These are phyloP conservation scores for Eupithecia vulgata DNA, from an alignment of 2,888 invertebrate genomes.

Conservation along the genomic window DNA sequence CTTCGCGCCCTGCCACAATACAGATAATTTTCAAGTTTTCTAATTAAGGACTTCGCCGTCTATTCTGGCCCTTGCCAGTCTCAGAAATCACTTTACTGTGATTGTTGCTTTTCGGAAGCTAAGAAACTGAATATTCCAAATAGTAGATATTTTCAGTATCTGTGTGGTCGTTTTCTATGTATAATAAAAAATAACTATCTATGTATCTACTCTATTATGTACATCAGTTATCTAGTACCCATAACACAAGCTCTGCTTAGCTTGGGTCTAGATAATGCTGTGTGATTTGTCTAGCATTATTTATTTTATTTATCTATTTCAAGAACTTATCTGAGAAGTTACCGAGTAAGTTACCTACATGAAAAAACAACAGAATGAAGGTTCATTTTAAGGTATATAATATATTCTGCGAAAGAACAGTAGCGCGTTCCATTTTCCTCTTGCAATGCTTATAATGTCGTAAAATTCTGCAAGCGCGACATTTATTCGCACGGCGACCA, in stretches of 20 bases:
- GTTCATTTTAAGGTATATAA: too few species aligned
- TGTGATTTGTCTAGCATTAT: too few species aligned
- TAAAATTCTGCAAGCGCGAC: conserved; percentile 8
- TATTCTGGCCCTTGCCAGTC: conserved; percentile 33
- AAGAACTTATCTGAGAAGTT: neutral
- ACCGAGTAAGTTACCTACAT: too few species aligned
- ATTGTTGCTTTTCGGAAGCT: conserved; percentile 15
- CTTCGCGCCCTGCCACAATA: conserved; percentile 45
- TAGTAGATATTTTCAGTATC: too few species aligned
- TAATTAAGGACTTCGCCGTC: conserved; percentile 45
- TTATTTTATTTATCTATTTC: too few species aligned
- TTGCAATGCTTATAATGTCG: conserved; percentile 3
- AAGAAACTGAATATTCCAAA: neutral
- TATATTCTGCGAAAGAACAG: neutral
- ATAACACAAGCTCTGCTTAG: too few species aligned
- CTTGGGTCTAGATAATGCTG: too few species aligned
- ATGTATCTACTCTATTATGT: too few species aligned
- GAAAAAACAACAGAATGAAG: neutral
- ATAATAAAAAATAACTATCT: too few species aligned
- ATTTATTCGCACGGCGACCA: conserved; percentile 5
- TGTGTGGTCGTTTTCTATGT: too few species aligned
- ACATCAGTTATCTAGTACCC: too few species aligned
- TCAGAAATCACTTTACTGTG: conserved; percentile 12
- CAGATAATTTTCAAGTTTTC: conserved; percentile 50
- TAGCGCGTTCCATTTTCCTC: conserved; percentile 13